These are phyloP conservation scores for Oryzias curvinotus DNA, from an alignment of 2,113 vertebrate genomes.

Conservation along the genomic window DNA sequence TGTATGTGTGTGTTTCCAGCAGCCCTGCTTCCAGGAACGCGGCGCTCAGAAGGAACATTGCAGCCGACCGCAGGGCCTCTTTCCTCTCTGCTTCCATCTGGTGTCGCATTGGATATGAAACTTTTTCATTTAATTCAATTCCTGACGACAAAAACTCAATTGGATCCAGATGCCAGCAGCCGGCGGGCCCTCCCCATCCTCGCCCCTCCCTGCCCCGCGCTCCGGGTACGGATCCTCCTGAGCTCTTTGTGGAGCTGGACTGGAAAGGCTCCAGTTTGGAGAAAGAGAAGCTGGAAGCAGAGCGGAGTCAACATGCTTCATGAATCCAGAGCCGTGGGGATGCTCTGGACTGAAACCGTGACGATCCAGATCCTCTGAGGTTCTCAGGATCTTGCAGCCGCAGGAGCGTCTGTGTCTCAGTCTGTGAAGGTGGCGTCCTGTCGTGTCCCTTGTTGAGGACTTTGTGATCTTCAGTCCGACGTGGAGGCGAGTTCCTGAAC, in stretches of 20 bases:
- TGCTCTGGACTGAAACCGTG: no score
- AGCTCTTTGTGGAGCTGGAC: constrained; percentile 39
- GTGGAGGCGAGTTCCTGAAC: no score
- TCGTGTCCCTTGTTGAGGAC: no score
- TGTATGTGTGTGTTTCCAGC: constrained; percentile 58
- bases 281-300: no score
- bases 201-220: constrained; percentile 12
- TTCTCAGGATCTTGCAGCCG: no score
- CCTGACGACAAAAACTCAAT: constrained; percentile 72
- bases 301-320: no score
- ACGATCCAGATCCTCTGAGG: no score
- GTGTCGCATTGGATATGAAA: constrained; percentile 76
- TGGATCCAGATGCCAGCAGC: constrained; percentile 66
- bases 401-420: no score
- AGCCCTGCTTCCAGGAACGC: constrained; percentile 59
- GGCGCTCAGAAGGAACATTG: constrained; percentile 65
- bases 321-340: no score
- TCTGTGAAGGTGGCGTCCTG: no score
- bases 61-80: constrained; percentile 63
- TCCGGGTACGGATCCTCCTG: constrained; percentile 26
- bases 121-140: constrained; percentile 77
- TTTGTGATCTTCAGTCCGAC: no score
- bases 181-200: constrained; percentile 47
- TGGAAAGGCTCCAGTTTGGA: constrained; percentile 10
- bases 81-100: constrained; percentile 68